These are phyloP conservation scores for Serripes groenlandicus DNA, from an alignment of 2,888 invertebrate species.

Conservation along the genomic window DNA sequence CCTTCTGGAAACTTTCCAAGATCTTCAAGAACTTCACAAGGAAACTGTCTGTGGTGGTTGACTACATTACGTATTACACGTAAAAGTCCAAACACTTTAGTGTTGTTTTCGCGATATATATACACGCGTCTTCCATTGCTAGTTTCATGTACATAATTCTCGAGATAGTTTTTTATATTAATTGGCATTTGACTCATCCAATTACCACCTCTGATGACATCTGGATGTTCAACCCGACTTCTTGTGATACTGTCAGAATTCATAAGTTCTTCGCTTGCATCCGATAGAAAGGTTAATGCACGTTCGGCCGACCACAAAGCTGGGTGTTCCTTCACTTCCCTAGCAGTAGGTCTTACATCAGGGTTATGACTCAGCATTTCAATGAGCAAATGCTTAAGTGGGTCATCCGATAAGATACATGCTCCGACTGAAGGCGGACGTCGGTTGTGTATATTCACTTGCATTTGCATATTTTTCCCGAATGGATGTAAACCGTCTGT, in stretches of 20 bases:
- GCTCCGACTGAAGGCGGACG: background rate
- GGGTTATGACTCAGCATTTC: constrained; percentile 12
- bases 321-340: background rate
- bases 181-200: background rate
- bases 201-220: background rate
- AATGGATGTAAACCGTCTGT: constrained; percentile 3
- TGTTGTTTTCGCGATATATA: background rate
- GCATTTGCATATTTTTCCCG: background rate
- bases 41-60: background rate
- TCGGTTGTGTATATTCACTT: background rate
- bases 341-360: background rate
- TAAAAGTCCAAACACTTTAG: background rate
- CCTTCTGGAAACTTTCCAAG: background rate
- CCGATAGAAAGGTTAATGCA: background rate
- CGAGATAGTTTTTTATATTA: background rate
- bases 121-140: background rate
- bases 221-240: background rate
- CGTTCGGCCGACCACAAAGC: background rate
- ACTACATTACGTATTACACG: background rate
- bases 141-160: background rate
- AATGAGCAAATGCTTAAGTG: background rate
- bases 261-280: background rate
- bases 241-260: background rate
- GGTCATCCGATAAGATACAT: background rate
- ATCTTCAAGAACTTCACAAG: background rate